A percentile compares a stretch with the other conserved stretches of the same genome.
phyloP scores from a whole-genome alignment of 2,113 vertebrate species.

The Leptodactylus fuscus region DNA sequence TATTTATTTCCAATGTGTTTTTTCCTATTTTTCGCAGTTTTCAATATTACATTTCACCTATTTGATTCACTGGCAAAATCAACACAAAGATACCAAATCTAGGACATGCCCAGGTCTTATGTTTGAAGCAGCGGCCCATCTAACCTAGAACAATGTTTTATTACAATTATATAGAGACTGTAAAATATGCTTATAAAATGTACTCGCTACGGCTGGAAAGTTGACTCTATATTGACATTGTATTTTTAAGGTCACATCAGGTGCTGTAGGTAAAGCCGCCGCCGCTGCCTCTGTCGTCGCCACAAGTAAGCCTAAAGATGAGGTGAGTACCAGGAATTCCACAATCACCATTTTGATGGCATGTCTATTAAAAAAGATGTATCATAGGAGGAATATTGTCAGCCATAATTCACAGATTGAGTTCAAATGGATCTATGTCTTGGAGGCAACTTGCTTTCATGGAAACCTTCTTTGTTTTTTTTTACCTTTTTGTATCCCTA shows the following conservation, averaged over 20 bases:
- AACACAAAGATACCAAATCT: no score
- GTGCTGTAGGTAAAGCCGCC: conserved; percentile 28
- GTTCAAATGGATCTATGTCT: neutral
- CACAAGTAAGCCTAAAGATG: conserved; percentile 30
- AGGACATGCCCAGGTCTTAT: no score
- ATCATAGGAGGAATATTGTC: neutral
- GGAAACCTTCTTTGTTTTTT: neutral
- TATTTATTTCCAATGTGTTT: no score
- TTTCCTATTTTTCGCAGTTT: no score
- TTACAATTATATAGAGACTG: no score
- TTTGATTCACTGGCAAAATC: no score
- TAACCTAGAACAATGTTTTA: no score
- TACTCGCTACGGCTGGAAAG: neutral
- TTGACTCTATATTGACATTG: neutral
- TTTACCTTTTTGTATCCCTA: neutral
- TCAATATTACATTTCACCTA: no score
- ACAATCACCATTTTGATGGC: no score
- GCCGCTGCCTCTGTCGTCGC: conserved; percentile 9
- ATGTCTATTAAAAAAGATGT: neutral
- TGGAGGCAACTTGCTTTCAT: neutral
- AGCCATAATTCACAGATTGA: neutral
- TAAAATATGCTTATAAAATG: no score
- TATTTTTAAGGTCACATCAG: neutral
- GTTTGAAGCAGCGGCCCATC: no score
- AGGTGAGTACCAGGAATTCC: neutral